Evolutionary conservation across 1,140 invertebrate genomes (phyloP).

Genomic region (Lepidostoma basale): DNA sequence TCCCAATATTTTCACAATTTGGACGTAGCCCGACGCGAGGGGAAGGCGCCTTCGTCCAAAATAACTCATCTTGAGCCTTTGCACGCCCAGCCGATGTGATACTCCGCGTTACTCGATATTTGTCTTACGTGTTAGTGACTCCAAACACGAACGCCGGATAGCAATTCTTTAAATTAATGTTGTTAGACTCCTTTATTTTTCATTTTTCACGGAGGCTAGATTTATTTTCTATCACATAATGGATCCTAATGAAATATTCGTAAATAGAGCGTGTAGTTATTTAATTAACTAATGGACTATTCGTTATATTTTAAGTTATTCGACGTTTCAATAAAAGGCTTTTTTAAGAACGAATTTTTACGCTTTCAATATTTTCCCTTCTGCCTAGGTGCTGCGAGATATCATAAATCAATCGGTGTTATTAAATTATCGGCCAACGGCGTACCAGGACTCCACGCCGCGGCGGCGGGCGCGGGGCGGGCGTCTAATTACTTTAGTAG

Average conservation of each 20-base stretch:
- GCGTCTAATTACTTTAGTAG: no score
- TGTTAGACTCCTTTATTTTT: slow-evolving; percentile 15
- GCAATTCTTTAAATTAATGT: slow-evolving; percentile 24
- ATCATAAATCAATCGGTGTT: background rate
- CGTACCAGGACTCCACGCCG: no score
- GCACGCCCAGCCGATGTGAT: slow-evolving; percentile 7
- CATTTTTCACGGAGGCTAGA: slow-evolving; percentile 26
- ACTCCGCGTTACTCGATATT: slow-evolving; percentile 24
- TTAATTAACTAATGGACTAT: slow-evolving; percentile 29
- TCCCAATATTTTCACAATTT: slow-evolving; percentile 27
- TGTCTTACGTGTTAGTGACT: slow-evolving; percentile 21
- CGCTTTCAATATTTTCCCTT: background rate
- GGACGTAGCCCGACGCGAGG: slow-evolving; percentile 1
- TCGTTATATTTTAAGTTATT: slow-evolving; percentile 29
- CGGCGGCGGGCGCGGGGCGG: no score
- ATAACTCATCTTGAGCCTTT: slow-evolving; percentile 7
- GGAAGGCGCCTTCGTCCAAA: background rate
- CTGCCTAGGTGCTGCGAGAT: background rate
- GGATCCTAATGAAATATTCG: slow-evolving; percentile 25
- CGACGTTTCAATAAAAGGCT: slow-evolving; percentile 12
- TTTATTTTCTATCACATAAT: slow-evolving; percentile 30
- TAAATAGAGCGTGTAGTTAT: slow-evolving; percentile 26
- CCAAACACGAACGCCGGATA: slow-evolving; percentile 21
- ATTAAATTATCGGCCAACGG: no score
- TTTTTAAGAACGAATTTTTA: background rate